Evolutionary conservation across 2,797 vertebrate species (phyloP).

Genomic region (Chelmon rostratus): DNA sequence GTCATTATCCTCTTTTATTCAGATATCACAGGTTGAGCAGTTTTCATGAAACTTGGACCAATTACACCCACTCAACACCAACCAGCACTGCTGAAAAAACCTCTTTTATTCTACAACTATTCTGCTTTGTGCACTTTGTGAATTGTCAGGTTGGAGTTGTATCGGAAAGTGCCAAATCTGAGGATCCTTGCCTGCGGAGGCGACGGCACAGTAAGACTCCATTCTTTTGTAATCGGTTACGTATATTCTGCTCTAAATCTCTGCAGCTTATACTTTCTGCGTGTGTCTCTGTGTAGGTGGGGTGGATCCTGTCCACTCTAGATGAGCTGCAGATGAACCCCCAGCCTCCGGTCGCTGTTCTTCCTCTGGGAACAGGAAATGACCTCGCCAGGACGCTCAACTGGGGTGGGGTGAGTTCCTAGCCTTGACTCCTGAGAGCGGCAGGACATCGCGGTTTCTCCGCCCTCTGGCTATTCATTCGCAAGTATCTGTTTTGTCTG

Average conservation of each 20-base stretch:
- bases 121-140: conserved; percentile 32
- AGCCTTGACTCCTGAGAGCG: conserved; percentile 58
- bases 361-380: conserved; percentile 98
- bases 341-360: conserved; percentile 96
- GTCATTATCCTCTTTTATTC: conserved; percentile 36
- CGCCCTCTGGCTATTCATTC: conserved; percentile 16
- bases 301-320: conserved; percentile 97
- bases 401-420: conserved; percentile 97
- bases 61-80: conserved; percentile 49
- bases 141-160: conserved; percentile 91
- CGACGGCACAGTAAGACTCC: conserved; percentile 92
- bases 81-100: background rate
- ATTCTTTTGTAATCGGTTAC: accelerated
- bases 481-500: background rate
- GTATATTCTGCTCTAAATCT: accelerated
- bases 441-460: conserved; percentile 31
- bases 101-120: conserved; percentile 3
- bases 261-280: background rate
- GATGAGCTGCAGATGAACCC: conserved; percentile 96
- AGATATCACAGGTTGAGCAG: background rate
- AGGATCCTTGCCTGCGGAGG: conserved; percentile 97
- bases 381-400: conserved; percentile 99
- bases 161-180: conserved; percentile 98
- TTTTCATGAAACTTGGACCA: conserved; percentile 29
- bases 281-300: conserved; percentile 87